phyloP scores from a whole-genome alignment of 1,140 invertebrate species.

The Yoshiicerus persimilis region DNA sequence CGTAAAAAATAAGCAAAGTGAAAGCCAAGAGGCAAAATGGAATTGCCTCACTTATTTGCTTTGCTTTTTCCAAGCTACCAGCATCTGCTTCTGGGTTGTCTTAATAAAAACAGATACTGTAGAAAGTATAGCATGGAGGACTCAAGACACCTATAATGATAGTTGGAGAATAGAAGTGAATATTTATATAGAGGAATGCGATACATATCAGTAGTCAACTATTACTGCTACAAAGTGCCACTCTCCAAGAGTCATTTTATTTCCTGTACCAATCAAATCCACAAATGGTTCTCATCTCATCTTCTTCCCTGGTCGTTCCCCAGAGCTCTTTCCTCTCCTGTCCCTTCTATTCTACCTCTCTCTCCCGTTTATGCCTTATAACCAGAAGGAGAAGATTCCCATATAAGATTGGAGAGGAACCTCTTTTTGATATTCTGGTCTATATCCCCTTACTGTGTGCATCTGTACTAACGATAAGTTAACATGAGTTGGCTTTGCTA shows the following conservation, averaged over 20 bases:
- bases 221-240: neutral
- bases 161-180: neutral
- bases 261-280: slow-evolving; percentile 9
- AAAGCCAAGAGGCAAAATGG: neutral
- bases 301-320: neutral
- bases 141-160: no score
- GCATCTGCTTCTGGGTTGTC: neutral
- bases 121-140: neutral
- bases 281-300: slow-evolving; percentile 22
- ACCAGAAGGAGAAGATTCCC: neutral
- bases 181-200: no score
- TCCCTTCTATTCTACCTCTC: neutral
- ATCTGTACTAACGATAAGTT: no score
- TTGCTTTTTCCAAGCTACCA: neutral
- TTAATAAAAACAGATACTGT: neutral
- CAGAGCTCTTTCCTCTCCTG: neutral
- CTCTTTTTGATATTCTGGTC: neutral
- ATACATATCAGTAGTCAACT: neutral
- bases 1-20: neutral
- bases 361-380: neutral
- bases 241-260: neutral
- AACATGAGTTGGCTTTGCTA: neutral
- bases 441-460: neutral
- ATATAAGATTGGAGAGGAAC: neutral
- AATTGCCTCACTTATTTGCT: neutral